Conservation (phyloP, 2,888 invertebrate species). For the Cyclophora albipunctata region DNA sequence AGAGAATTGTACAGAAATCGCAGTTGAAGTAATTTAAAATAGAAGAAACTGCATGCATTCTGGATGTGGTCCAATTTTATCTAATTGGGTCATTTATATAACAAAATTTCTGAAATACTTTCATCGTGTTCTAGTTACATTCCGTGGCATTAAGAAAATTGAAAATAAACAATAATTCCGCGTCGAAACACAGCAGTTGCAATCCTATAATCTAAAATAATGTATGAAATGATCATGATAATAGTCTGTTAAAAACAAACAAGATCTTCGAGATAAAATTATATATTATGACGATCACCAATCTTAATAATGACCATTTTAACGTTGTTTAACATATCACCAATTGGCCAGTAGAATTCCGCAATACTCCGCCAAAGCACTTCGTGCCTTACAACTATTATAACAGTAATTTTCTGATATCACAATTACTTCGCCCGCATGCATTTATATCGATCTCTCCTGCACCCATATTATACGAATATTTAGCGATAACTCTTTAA, state of each 20-base stretch:
- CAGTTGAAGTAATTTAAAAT: constrained; percentile 29
- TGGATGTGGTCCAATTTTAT: constrained; percentile 52
- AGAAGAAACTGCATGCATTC: constrained; percentile 36
- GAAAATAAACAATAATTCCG: constrained; percentile 13
- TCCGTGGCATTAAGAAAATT: constrained; percentile 20
- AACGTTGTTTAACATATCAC: too few species aligned
- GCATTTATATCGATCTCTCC: constrained; percentile 40
- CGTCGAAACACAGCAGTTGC: too few species aligned
- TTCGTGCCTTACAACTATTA: too few species aligned
- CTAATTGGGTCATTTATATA: constrained; percentile 55
- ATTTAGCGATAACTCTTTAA: constrained; percentile 35
- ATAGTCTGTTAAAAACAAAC: too few species aligned
- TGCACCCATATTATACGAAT: constrained; percentile 17
- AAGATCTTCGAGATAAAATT: too few species aligned
- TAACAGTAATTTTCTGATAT: too few species aligned
- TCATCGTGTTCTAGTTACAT: constrained; percentile 22
- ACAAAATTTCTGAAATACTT: constrained; percentile 41
- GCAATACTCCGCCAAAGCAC: neutral
- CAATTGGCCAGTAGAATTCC: too few species aligned
- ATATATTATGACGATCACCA: too few species aligned
- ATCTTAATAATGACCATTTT: too few species aligned
- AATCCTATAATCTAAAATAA: too few species aligned
- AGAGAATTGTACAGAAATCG: constrained; percentile 10
- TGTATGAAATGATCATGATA: too few species aligned
- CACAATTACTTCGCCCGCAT: constrained; percentile 39